Evolutionary conservation across 2,888 invertebrate genomes (phyloP), one percentile per base, ranked within the genome.

Genomic region (Lasius platythorax): DNA sequence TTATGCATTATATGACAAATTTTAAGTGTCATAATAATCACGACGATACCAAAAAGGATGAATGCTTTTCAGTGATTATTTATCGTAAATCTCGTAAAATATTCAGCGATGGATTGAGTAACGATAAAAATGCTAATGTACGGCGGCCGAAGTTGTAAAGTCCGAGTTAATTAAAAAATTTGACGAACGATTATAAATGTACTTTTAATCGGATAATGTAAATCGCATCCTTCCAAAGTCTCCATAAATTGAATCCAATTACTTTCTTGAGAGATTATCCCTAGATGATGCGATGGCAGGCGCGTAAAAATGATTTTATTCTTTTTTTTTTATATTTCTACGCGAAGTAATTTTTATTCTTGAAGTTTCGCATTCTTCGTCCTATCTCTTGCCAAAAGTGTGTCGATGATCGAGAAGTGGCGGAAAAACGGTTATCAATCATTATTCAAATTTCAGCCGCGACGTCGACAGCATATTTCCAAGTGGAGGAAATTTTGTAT

Each of bases 141-240:
- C n/a, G 46, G n/a, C 46, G 70, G 33, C n/a, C 58, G 6, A 53
- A 64, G 82, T 75, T 82, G 72, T 63, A 43, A 82, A 82, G 68
- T 78, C 40, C 50, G 43, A n/a, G 43, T 78, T 83, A 83, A 83
- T 83, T 83, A 78, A 83, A 70, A 70, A 78, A 83, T 83, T 70
- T 78, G 40, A 78, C 63, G 63, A 53, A n/a, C 68, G 63, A 63
- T 78, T 83, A 78, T 78, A 78, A 78, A 43, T 75, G 53, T 82
- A 43, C 75, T 76, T 50, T 76, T 76, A 67, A 76, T 58, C 43
- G 76, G 82, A 82, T 75, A 82, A 82, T 76, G 82, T 67, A 75
- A 66, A 67, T 67, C 37, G 33, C 76, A 30, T 37, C 28, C 67
- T 18, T 61, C 46, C 28, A 75, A 82, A 66, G 56, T 18, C 73